Evolutionary conservation across 2,113 vertebrate species (phyloP), one percentile per base, ranked within the genome.

Genomic region (Lepisosteus oculatus): DNA sequence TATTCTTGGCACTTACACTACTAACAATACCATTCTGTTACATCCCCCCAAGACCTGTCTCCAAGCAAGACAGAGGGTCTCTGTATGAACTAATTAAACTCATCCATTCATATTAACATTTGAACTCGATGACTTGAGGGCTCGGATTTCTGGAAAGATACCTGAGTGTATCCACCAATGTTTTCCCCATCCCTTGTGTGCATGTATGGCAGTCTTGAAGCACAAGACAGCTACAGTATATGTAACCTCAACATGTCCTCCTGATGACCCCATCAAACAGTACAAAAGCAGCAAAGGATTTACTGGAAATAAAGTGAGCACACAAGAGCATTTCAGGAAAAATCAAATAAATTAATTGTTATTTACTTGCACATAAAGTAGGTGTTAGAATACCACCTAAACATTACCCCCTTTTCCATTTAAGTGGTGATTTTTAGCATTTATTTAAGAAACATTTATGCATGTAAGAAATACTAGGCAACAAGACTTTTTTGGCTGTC

Each of bases 61-160:
- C 56, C 61, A 4, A 29, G 13, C 63, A 45, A 51, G n/a, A 67
- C 67, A 74, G 66, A 74, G 47, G 57, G 69, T 61, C 75, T 73
- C 62, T 41, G n/a, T 72, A 75, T 69, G 71, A 72, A 66, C 72
- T 74, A 85, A 88, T 85, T 82, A 86, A 75, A 80, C 66, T 77
- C 81, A 83, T 80, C 73, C 75, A 65, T 54, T 74, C 75, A 76
- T 80, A 80, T 84, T 83, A 89, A 81, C 86, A 87, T 85, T 85
- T 84, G 79, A 81, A 86, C 83, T 81, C 73, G 57, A 8, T 14
- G 78, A 75, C 77, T 79, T 65, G 47, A n/a, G 70, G 75, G 72
- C 41, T 56, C 47, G 41, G 54, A 8, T 3, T 42, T 55, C 29
- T 70, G n/a, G 5, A 15, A 15, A 61, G 59, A 13, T 61, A 29